These are phyloP conservation scores for Chelon labrosus DNA, from an alignment of 2,797 vertebrate species.

Conservation along the genomic window DNA sequence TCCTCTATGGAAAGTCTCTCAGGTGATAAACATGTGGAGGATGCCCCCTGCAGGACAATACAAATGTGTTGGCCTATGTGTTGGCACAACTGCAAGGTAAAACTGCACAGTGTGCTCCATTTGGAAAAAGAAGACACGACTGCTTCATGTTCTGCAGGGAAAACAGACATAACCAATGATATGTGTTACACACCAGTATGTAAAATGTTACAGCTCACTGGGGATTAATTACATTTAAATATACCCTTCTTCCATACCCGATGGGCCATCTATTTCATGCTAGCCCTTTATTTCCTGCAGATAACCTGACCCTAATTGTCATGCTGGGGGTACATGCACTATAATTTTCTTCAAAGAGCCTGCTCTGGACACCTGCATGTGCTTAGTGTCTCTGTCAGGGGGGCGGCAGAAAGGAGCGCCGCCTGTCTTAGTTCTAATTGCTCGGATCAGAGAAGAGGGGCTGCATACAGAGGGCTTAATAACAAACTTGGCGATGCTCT, in stretches of 20 bases:
- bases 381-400: slow-evolving; percentile 78
- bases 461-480: slow-evolving; percentile 58
- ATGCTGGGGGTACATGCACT: slow-evolving; percentile 72
- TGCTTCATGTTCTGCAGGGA: slow-evolving; percentile 4
- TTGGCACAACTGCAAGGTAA: not conserved
- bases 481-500: slow-evolving; percentile 51
- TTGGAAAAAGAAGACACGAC: slow-evolving; percentile 9
- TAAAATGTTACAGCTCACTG: slow-evolving; percentile 39
- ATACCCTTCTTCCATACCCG: slow-evolving; percentile 28
- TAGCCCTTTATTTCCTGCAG: slow-evolving; percentile 84
- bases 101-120: slow-evolving; percentile 1
- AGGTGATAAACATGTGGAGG: slow-evolving; percentile 18
- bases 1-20: not conserved
- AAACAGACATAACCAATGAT: slow-evolving; percentile 20
- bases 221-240: slow-evolving; percentile 67
- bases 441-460: slow-evolving; percentile 47
- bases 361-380: slow-evolving; percentile 82
- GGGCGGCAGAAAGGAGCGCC: slow-evolving; percentile 30
- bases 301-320: slow-evolving; percentile 80
- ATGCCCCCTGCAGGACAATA: slow-evolving; percentile 47
- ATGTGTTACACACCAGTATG: slow-evolving; percentile 40
- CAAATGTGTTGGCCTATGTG: slow-evolving; percentile 3
- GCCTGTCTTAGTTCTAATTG: slow-evolving; percentile 65
- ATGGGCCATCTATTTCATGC: slow-evolving; percentile 47
- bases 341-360: slow-evolving; percentile 80